Percentiles rank a stretch among this genome's conserved stretches.
phyloP scores from a whole-genome alignment of 1,140 invertebrate species.

The Hermetia illucens region DNA sequence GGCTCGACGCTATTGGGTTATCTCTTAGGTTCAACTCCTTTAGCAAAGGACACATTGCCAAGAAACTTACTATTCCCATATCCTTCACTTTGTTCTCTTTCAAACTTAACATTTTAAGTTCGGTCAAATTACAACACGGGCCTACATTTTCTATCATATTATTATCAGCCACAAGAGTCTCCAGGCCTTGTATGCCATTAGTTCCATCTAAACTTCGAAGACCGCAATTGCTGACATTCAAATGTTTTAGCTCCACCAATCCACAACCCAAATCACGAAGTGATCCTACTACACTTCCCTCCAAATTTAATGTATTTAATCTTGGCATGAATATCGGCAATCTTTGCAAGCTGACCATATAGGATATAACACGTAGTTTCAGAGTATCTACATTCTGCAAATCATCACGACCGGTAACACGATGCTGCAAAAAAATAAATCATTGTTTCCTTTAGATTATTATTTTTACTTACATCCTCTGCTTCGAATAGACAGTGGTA shows the following conservation, averaged over 20 bases:
- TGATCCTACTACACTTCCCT: slow-evolving; percentile 46
- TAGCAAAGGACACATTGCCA: slow-evolving; percentile 31
- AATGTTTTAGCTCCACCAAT: slow-evolving; percentile 38
- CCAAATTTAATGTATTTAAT: slow-evolving; percentile 40
- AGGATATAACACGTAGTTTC: slow-evolving; percentile 43
- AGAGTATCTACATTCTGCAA: slow-evolving; percentile 39
- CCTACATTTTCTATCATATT: slow-evolving; percentile 43
- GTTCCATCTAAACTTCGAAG: slow-evolving; percentile 48
- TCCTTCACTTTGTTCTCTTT: slow-evolving; percentile 30
- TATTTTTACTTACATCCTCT: no score
- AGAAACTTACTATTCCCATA: slow-evolving; percentile 26
- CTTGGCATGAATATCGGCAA: slow-evolving; percentile 42
- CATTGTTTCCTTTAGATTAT: no score
- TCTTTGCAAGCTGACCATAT: slow-evolving; percentile 41
- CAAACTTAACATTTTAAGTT: slow-evolving; percentile 17
- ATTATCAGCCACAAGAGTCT: slow-evolving; percentile 43
- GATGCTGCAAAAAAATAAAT: slow-evolving; percentile 15
- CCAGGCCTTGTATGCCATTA: slow-evolving; percentile 40
- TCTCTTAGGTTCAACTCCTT: slow-evolving; percentile 29
- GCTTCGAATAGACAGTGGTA: no score
- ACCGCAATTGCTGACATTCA: slow-evolving; percentile 48
- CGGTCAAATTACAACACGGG: slow-evolving; percentile 32
- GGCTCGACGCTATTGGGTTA: slow-evolving; percentile 27
- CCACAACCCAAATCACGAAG: slow-evolving; percentile 51
- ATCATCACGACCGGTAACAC: slow-evolving; percentile 36